phyloP scores from a whole-genome alignment of 35 echinoderm and acorn worm genomes.

The Ophioderma brevispina region DNA sequence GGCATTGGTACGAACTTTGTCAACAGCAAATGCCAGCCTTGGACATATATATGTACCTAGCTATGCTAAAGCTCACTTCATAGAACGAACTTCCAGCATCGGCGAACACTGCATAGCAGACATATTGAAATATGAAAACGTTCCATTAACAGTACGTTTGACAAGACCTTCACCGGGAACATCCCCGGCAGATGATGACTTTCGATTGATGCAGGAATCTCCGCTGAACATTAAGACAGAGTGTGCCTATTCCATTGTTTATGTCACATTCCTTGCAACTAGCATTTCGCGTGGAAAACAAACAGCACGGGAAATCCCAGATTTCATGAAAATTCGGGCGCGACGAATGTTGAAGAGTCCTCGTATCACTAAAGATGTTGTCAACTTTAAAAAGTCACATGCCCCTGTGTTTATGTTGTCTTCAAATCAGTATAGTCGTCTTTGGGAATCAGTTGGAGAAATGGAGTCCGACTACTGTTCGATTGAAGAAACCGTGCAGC shows the following conservation, averaged over 20 bases:
- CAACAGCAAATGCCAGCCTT: background rate
- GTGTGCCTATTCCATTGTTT: background rate
- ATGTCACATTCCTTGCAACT: background rate
- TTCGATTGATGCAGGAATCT: background rate
- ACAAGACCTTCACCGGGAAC: background rate
- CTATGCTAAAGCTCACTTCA: background rate
- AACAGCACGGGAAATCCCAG: background rate
- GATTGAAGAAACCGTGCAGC: too few species aligned
- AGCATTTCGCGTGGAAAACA: background rate
- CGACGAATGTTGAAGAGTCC: background rate
- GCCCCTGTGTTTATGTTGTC: background rate
- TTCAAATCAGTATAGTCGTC: background rate
- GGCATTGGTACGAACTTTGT: background rate
- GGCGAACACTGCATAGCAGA: background rate
- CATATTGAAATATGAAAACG: background rate
- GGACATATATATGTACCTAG: background rate
- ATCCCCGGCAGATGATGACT: background rate
- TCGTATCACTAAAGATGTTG: background rate
- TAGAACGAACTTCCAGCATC: background rate
- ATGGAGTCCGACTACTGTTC: too few species aligned
- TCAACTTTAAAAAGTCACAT: background rate
- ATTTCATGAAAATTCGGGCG: background rate
- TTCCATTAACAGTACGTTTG: background rate
- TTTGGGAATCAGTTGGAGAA: background rate
- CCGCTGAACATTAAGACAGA: background rate